Conservation (phyloP, 2,113 vertebrate species). For the Rostratula benghalensis region DNA sequence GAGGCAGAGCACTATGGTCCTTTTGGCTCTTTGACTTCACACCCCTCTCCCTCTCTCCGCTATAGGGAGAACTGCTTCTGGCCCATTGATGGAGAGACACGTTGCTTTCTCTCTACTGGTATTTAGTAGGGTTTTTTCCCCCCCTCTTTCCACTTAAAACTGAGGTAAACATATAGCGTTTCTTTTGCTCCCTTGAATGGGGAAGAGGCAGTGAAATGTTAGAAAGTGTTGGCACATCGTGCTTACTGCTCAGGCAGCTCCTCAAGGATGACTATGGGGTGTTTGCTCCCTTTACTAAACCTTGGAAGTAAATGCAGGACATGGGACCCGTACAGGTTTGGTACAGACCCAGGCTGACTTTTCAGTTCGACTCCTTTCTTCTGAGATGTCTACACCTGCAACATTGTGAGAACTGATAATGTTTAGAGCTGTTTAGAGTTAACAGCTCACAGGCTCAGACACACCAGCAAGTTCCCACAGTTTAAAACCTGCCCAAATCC, state of each 20-base stretch:
- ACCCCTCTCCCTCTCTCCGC: no score
- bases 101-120: not conserved
- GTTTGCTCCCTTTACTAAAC: not conserved
- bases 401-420: not conserved
- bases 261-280: not conserved
- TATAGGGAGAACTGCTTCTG: not conserved
- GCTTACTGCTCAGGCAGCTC: not conserved
- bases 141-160: not conserved
- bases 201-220: not conserved
- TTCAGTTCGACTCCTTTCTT: not conserved
- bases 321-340: not conserved
- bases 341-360: not conserved
- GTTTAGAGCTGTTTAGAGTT: not conserved
- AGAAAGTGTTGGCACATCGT: accelerated
- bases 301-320: not conserved
- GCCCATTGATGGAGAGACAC: not conserved
- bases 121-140: not conserved
- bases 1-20: not conserved
- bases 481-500: not conserved
- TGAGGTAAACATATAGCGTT: not conserved
- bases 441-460: not conserved
- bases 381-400: not conserved
- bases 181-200: not conserved
- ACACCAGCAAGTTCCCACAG: not conserved
- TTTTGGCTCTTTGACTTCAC: not conserved